A percentile compares a stretch with the other conserved stretches of the same genome.
These are phyloP conservation scores for Athalia circularis DNA, from an alignment of 2,888 invertebrate genomes.

Conservation along the genomic window DNA sequence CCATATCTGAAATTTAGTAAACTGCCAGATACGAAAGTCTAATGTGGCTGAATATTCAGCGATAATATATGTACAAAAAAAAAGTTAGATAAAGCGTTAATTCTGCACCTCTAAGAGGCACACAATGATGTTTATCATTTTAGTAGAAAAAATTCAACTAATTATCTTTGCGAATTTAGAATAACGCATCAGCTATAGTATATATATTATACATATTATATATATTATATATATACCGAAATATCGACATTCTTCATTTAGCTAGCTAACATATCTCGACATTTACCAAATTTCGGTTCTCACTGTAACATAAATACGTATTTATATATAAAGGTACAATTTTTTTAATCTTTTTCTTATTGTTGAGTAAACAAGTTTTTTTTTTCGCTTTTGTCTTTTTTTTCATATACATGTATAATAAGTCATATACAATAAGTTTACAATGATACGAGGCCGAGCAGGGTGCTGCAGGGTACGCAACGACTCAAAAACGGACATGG, in stretches of 20 bases:
- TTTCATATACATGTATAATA: slow-evolving; percentile 59
- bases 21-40: background rate
- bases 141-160: too few species aligned
- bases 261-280: background rate
- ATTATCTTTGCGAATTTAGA: too few species aligned
- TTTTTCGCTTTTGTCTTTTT: slow-evolving; percentile 47
- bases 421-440: slow-evolving; percentile 71
- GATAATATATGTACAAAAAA: background rate
- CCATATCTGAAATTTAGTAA: slow-evolving; percentile 32
- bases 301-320: slow-evolving; percentile 50
- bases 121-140: too few species aligned
- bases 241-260: too few species aligned
- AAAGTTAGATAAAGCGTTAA: background rate
- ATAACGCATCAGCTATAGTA: too few species aligned
- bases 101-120: background rate
- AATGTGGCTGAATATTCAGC: background rate
- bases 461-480: slow-evolving; percentile 50
- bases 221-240: too few species aligned
- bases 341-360: slow-evolving; percentile 48
- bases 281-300: slow-evolving; percentile 24
- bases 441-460: slow-evolving; percentile 58
- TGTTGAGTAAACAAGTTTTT: slow-evolving; percentile 57
- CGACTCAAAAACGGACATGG: slow-evolving; percentile 23
- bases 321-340: slow-evolving; percentile 68
- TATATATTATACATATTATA: too few species aligned